These are phyloP conservation scores for Cynopterus brachyotis DNA, from an alignment of 2,113 vertebrate genomes.

Conservation along the genomic window DNA sequence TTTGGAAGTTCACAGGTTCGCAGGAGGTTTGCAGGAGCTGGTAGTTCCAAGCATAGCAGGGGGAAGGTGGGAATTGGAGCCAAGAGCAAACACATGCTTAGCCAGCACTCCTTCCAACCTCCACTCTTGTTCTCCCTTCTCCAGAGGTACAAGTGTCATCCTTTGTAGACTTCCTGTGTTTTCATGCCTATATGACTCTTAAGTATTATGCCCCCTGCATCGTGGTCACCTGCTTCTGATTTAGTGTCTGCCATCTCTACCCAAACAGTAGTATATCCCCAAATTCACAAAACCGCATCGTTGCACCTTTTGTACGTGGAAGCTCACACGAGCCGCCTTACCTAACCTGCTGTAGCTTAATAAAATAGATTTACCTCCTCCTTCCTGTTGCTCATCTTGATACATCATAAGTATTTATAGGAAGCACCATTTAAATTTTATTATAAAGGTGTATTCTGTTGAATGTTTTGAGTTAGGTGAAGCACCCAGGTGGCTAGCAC, in stretches of 20 bases:
- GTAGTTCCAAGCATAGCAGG: too few relatives aligned
- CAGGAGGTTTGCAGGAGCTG: background rate
- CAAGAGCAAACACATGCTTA: rapidly evolving
- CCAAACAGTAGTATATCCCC: rapidly evolving
- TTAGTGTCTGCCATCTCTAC: rapidly evolving
- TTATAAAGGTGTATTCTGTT: background rate
- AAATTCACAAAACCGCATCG: background rate
- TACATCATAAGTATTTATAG: background rate
- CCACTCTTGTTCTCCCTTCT: rapidly evolving
- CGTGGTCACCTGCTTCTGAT: background rate
- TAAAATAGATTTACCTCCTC: too few relatives aligned
- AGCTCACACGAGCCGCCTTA: background rate
- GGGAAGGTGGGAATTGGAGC: background rate
- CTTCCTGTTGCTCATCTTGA: rapidly evolving
- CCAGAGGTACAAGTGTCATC: background rate
- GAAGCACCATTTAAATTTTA: too few relatives aligned
- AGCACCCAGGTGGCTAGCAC: background rate
- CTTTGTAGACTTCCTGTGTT: background rate
- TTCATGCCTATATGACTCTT: background rate
- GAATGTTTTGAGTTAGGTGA: background rate
- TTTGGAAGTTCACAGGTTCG: too few relatives aligned
- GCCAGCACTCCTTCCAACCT: background rate
- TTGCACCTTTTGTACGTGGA: rapidly evolving
- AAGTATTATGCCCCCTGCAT: background rate
- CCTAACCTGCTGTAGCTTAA: background rate